These are phyloP conservation scores for Eubucco bourcierii DNA, from an alignment of 2,113 vertebrate species.

Conservation along the genomic window DNA sequence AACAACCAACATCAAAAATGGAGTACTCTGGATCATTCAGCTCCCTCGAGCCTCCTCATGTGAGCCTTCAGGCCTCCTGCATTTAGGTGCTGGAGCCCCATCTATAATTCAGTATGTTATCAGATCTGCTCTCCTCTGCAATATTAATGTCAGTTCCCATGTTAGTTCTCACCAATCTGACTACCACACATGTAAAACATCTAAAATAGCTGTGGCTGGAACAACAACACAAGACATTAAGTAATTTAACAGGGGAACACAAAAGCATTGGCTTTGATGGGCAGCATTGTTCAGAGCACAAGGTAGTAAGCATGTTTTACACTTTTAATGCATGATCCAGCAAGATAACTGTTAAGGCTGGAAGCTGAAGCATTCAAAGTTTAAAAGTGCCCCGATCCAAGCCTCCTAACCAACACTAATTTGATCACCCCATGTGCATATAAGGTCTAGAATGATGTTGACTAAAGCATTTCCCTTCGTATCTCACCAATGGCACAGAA, in stretches of 20 bases:
- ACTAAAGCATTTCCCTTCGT: not conserved
- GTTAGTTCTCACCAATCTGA: slow-evolving; percentile 8
- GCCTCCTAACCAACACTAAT: not conserved
- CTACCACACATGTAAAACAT: not conserved
- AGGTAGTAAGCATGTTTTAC: not conserved
- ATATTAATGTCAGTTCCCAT: slow-evolving; percentile 4
- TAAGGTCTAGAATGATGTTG: not conserved
- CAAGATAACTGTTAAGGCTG: not conserved
- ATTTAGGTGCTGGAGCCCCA: not conserved
- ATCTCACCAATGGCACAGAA: not conserved
- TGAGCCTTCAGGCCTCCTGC: not conserved
- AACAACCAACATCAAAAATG: not conserved
- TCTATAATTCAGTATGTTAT: not conserved
- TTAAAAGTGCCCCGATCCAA: not conserved
- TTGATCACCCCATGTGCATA: not conserved
- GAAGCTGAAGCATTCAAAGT: not conserved
- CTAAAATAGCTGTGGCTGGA: not conserved
- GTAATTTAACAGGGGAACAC: not conserved
- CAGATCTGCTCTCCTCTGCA: slow-evolving; percentile 29
- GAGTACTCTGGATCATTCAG: not conserved
- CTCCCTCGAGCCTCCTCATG: not conserved
- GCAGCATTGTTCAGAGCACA: not conserved
- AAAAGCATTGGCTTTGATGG: not conserved
- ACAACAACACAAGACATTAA: slow-evolving; percentile 4
- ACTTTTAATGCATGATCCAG: not conserved